Percentiles rank a stretch among this genome's conserved stretches.
phyloP scores from a whole-genome alignment of 2,113 vertebrate species.

The Prolemur simus region DNA sequence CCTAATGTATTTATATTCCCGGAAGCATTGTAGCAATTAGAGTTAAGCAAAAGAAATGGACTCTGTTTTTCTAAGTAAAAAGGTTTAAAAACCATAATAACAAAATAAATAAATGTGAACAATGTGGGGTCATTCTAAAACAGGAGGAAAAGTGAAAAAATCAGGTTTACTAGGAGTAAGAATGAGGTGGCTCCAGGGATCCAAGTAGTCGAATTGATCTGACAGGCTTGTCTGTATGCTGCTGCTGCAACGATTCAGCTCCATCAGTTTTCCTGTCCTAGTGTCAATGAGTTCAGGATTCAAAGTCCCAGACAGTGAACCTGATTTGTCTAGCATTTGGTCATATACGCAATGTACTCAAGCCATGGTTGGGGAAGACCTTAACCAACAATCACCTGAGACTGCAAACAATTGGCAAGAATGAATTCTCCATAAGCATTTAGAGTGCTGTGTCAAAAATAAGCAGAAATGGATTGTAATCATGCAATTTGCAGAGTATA shows the following conservation, averaged over 20 bases:
- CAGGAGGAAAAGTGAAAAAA: not conserved
- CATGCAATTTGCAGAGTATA: not conserved
- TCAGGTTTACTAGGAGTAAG: not conserved
- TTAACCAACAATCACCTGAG: not conserved
- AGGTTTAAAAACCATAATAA: not conserved
- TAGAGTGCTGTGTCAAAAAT: not conserved
- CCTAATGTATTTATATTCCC: not conserved
- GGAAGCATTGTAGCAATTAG: not conserved
- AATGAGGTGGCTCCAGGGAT: not conserved
- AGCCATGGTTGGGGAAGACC: not conserved
- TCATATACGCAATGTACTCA: not conserved
- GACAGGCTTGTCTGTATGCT: not conserved
- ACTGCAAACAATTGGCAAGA: not conserved
- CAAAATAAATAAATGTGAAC: not conserved
- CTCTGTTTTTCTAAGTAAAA: not conserved
- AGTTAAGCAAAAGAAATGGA: conserved; percentile 11
- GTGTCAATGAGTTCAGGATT: not conserved
- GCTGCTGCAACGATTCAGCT: not conserved
- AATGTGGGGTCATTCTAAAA: not conserved
- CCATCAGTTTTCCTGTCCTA: not conserved
- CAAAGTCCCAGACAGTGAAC: not conserved
- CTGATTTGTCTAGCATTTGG: conserved; percentile 1
- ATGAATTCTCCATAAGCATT: not conserved
- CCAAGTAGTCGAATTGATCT: not conserved
- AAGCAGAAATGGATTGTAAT: not conserved